These are phyloP conservation scores for Enteromius unitaeniatus DNA, from an alignment of 2,797 vertebrate species.

Conservation along the genomic window DNA sequence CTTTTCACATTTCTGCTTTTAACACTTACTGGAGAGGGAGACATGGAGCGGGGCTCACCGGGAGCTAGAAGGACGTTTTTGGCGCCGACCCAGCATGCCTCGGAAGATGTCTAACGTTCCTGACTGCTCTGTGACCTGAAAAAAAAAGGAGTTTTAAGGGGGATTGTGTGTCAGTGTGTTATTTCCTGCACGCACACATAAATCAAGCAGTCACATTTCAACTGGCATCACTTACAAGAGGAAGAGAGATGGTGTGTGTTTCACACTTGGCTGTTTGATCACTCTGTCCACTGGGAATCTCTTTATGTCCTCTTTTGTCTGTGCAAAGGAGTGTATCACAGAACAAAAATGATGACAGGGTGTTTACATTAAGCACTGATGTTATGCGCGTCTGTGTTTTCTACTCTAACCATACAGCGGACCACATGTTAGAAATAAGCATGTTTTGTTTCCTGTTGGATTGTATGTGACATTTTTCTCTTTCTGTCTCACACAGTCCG, in stretches of 20 bases:
- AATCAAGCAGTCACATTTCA: neutral
- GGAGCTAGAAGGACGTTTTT: neutral
- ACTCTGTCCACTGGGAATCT: slow-evolving; percentile 56
- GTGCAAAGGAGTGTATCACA: slow-evolving; percentile 8
- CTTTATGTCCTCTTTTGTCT: slow-evolving; percentile 2
- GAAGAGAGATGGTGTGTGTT: slow-evolving; percentile 3
- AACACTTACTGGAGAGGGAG: slow-evolving; percentile 34
- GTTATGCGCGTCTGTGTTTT: slow-evolving; percentile 8
- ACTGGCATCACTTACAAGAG: slow-evolving; percentile 27
- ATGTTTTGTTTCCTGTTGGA: slow-evolving; percentile 33
- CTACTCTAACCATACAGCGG: neutral
- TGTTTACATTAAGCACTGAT: slow-evolving; percentile 20
- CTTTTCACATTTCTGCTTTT: slow-evolving; percentile 18
- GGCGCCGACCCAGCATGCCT: slow-evolving; percentile 16
- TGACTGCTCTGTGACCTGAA: slow-evolving; percentile 38
- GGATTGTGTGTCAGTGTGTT: slow-evolving; percentile 47
- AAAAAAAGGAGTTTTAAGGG: slow-evolving; percentile 33
- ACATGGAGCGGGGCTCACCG: neutral
- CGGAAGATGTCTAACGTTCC: slow-evolving; percentile 19
- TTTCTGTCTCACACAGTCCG: slow-evolving; percentile 80
- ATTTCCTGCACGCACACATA: slow-evolving; percentile 39
- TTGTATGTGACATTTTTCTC: slow-evolving; percentile 16
- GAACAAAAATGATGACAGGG: slow-evolving; percentile 25
- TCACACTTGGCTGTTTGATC: neutral
- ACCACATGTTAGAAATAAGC: slow-evolving; percentile 25